Percentiles rank a stretch among this genome's conserved stretches.
Evolutionary conservation across 92 coral and sea anemone genomes (phyloP).

Genomic region (Epizoanthus illoricatus): DNA sequence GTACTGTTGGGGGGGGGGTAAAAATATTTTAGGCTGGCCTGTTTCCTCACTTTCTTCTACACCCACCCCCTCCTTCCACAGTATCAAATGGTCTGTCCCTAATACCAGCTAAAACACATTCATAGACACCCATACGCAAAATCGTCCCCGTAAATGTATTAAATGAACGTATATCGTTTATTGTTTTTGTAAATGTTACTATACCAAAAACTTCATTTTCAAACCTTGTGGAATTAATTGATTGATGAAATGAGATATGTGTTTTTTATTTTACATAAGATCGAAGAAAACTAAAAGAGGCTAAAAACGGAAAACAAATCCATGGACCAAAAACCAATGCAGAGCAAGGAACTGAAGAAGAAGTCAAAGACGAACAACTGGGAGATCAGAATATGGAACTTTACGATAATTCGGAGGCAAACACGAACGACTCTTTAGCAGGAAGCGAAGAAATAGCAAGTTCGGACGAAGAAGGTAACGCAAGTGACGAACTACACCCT

Average conservation of each 20-base stretch:
- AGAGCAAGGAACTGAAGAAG: neutral
- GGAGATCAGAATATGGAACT: neutral
- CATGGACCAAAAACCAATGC: neutral
- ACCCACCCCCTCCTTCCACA: no score
- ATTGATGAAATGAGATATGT: neutral
- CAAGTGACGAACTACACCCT: neutral
- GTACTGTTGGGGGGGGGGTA: no score
- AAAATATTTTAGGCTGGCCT: no score
- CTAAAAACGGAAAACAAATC: neutral
- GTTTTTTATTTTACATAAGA: neutral
- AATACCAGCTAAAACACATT: no score
- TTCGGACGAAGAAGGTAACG: constrained; percentile 7
- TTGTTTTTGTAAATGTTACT: neutral
- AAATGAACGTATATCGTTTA: no score
- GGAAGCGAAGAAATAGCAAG: constrained; percentile 23
- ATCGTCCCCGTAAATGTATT: no score
- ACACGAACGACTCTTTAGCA: constrained; percentile 8
- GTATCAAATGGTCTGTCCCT: no score
- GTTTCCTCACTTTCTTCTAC: no score
- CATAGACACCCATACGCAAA: no score
- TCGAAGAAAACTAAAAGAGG: constrained; percentile 22
- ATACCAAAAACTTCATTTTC: no score
- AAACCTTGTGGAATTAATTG: neutral
- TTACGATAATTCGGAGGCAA: neutral
- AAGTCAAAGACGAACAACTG: neutral